Evolutionary conservation across 1,140 invertebrate species (phyloP).

Genomic region (Drosophila melanogaster): Release_6_plus_ISO1_MT NT_037436.4:2509001-2509500

Average conservation of each 20-base stretch:
- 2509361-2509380: conserved; percentile 93
- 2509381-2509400: conserved; percentile 93
- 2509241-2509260: conserved; percentile 1
- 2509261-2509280: neutral
- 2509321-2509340: conserved; percentile 26
- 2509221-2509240: conserved; percentile 47
- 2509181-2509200: conserved; percentile 35
- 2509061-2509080: conserved; percentile 26
- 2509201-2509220: conserved; percentile 56
- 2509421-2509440: conserved; percentile 79
- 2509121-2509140: conserved; percentile 45
- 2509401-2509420: conserved; percentile 91
- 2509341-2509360: conserved; percentile 54
- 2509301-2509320: conserved; percentile 34
- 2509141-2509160: conserved; percentile 43
- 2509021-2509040: conserved; percentile 12
- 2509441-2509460: conserved; percentile 87
- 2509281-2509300: conserved; percentile 34
- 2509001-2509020: conserved; percentile 19
- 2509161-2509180: conserved; percentile 39
- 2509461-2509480: conserved; percentile 87
- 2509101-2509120: conserved; percentile 38
- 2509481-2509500: conserved; percentile 86
- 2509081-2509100: conserved; percentile 37
- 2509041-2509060: conserved; percentile 43